Percentiles rank a stretch among this genome's conserved stretches.
phyloP scores from a whole-genome alignment of 1,140 invertebrate species.

The Popillia japonica region DNA sequence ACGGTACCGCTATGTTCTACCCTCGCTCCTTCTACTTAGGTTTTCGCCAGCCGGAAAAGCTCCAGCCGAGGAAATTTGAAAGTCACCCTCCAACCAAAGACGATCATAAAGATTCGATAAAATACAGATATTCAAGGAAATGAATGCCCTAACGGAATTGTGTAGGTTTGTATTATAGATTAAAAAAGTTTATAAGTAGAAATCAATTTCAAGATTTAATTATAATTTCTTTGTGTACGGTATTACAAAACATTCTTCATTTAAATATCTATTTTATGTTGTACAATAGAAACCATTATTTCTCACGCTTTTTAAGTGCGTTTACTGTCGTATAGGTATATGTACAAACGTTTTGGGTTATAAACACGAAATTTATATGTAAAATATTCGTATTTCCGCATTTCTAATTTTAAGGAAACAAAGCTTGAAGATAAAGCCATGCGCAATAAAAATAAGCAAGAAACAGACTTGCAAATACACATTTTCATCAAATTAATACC shows the following conservation, averaged over 20 bases:
- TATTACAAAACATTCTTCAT: too few species aligned
- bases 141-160: background rate
- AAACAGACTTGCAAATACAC: background rate
- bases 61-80: slow-evolving; percentile 27
- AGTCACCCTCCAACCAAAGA: background rate
- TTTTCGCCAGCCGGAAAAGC: slow-evolving; percentile 6
- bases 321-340: too few species aligned
- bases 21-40: background rate
- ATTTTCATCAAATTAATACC: background rate
- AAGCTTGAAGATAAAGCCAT: background rate
- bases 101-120: slow-evolving; percentile 12
- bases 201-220: too few species aligned
- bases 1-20: background rate
- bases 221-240: too few species aligned
- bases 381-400: background rate
- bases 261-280: too few species aligned
- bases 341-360: too few species aligned
- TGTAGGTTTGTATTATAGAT: background rate
- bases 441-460: background rate
- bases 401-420: slow-evolving; percentile 3
- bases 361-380: too few species aligned
- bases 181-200: too few species aligned
- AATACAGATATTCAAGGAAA: background rate
- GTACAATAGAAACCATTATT: too few species aligned
- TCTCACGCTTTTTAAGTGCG: too few species aligned